Evolutionary conservation across 2,888 invertebrate genomes (phyloP), one percentile per base, ranked within the genome.

Genomic region (Epinotia bilunana): DNA sequence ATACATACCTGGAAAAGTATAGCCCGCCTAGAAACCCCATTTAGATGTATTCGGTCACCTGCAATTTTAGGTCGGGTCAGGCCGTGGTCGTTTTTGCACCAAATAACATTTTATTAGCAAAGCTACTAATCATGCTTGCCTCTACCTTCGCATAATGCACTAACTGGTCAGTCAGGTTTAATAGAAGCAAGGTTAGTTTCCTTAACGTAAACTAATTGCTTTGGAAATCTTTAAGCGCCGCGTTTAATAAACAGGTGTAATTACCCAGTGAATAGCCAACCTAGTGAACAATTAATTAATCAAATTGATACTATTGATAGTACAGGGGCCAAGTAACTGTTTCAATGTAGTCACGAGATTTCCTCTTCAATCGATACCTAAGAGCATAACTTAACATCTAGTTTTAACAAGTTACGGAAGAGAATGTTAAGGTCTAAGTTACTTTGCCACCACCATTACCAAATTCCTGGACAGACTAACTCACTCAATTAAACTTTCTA

Each of bases 131-230:
- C 33, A 43, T 46, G 49, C 46, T 58, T 18, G 49, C 73, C 49
- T 67, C 61, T 69, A 69, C 69, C 62, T 63, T 53, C 20, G 13
- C 57, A 39, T 46, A 46, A 43, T 55, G 55, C 57, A 58, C 74
- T 69, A 74, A 74, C 63, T 70, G 18, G 70, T 75, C 39, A 18
- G 16, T 60, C 67, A 65, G 67, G 72, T 72, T 65, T 58, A 46
- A 46, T 69, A 9, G 18, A 57, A 68, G 73, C 74, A 75, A 69
- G 62, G 63, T n/a, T 39, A 57, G 61, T 46, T 74, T 71, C 49
- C 67, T 61, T 28, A 63, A 46, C 43, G 57, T 58, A 23, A 39
- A 18, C 13, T 60, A 49, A 70, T 74, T 64, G 57, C 61, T 60
- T 53, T 23, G 49, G 46, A 55, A 67, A 73, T 72, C 43, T 64